Evolutionary conservation across 2,888 invertebrate species (phyloP), one percentile per base, ranked within the genome.

Genomic region (Polyommatus iphigenia): DNA sequence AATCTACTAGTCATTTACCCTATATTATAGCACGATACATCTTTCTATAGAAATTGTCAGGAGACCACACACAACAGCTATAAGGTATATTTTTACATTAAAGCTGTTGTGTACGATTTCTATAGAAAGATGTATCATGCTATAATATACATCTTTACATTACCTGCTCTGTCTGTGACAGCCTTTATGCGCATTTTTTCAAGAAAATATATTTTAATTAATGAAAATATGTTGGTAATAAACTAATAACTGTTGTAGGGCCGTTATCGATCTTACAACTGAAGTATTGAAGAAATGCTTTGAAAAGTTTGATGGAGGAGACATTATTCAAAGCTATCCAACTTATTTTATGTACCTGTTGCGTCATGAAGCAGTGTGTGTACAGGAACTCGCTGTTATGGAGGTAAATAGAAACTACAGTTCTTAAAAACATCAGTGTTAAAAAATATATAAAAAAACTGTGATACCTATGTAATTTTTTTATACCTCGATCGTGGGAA

Each of bases 271-370:
- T 82, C 84, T 96, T 78, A 95, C 96, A 24, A 96, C 96, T 85
- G 96, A 96, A 83, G 95, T 97, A 6, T 88, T 97, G 59, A 92
- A 95, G 71, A 88, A 95, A 79, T 95, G 96, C 83, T 95, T 97
- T 87, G 93, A 95, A 13, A 95, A 95, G 82, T 91, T 97, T 82
- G 92, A 93, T 78, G 88, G 96, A 75, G 95, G 95, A n/a, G 95
- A 95, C 81, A 92, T 95, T 50, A 90, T 96, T 3, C 94, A 91
- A 82, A 93, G 95, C 78, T 96, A 96, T 84, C 95, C 95, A 29
- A 89, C 91, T 46, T 89, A 95, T 77, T 86, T 97, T 41, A 95
- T 95, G 89, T 94, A 95, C 81, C 94, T 96, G 67, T 89, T 97
- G 62, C 90, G 93, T 0, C 96, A 97, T 88, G 95, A 95, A 18